These are phyloP conservation scores for Labeo calbasu DNA, from an alignment of 2,797 vertebrate species.

Conservation along the genomic window DNA sequence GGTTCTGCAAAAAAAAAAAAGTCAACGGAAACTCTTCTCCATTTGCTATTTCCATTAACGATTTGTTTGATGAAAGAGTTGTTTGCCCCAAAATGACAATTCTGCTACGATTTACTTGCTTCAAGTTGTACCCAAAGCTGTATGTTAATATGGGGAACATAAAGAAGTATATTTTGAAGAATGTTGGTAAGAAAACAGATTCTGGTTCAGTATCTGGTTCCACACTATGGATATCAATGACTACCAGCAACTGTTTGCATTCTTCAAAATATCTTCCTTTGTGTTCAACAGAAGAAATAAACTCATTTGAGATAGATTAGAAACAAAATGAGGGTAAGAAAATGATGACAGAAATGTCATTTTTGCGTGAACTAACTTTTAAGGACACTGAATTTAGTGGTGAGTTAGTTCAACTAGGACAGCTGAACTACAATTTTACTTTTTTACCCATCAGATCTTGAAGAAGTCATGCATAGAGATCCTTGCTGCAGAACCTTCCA, in stretches of 20 bases:
- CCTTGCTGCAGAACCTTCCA: slow-evolving; percentile 95
- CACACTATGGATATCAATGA: neutral
- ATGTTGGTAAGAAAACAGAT: neutral
- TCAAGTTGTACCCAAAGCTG: neutral
- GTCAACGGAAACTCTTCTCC: neutral
- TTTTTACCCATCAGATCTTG: slow-evolving; percentile 82
- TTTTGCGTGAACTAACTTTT: neutral
- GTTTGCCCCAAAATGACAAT: neutral
- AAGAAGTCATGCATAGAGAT: slow-evolving; percentile 99
- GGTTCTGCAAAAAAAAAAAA: neutral
- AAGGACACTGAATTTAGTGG: neutral
- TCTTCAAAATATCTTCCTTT: neutral
- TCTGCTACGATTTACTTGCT: neutral
- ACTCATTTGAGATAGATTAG: too few species aligned
- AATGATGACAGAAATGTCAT: too few species aligned
- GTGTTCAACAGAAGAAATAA: neutral
- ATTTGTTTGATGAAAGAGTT: neutral
- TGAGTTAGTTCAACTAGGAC: neutral
- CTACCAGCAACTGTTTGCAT: neutral
- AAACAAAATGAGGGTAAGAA: too few species aligned
- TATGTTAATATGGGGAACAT: neutral
- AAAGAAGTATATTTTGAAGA: neutral
- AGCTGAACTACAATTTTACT: slow-evolving; percentile 24
- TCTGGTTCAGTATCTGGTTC: neutral
- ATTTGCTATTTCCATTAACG: neutral